These are phyloP conservation scores for Hypsopygia costalis DNA, from an alignment of 2,888 invertebrate genomes.

Conservation along the genomic window DNA sequence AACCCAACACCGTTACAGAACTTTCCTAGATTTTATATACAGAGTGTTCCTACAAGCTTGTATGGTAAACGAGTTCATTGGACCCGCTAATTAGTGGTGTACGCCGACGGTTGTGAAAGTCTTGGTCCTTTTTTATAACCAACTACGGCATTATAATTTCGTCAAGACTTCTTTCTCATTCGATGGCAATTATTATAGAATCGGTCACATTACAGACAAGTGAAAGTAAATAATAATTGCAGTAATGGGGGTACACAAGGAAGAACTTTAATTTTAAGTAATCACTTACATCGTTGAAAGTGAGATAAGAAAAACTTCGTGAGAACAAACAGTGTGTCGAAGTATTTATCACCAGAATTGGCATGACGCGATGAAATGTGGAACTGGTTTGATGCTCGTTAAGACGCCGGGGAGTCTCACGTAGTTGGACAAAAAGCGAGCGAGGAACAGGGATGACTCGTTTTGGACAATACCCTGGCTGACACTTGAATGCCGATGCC, in stretches of 20 bases:
- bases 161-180: slow-evolving; percentile 29
- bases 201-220: slow-evolving; percentile 48
- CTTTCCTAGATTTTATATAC: not conserved
- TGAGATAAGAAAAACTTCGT: slow-evolving; percentile 31
- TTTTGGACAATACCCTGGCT: slow-evolving; percentile 40
- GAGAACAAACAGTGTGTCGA: slow-evolving; percentile 48
- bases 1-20: no score
- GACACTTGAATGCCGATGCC: slow-evolving; percentile 69
- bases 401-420: slow-evolving; percentile 33
- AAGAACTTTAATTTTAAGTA: slow-evolving; percentile 14
- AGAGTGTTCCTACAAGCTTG: slow-evolving; percentile 15
- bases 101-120: slow-evolving; percentile 54
- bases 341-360: slow-evolving; percentile 66
- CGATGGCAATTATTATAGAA: slow-evolving; percentile 57
- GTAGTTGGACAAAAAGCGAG: slow-evolving; percentile 41
- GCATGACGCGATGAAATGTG: slow-evolving; percentile 61
- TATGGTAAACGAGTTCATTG: slow-evolving; percentile 36
- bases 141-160: slow-evolving; percentile 60
- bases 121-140: slow-evolving; percentile 50
- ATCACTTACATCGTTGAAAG: no score
- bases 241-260: slow-evolving; percentile 24
- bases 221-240: slow-evolving; percentile 66
- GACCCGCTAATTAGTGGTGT: slow-evolving; percentile 55
- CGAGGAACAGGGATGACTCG: slow-evolving; percentile 36
- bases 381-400: slow-evolving; percentile 72